phyloP scores from a whole-genome alignment of 2,797 vertebrate species.

The Sarcoramphus papa region DNA sequence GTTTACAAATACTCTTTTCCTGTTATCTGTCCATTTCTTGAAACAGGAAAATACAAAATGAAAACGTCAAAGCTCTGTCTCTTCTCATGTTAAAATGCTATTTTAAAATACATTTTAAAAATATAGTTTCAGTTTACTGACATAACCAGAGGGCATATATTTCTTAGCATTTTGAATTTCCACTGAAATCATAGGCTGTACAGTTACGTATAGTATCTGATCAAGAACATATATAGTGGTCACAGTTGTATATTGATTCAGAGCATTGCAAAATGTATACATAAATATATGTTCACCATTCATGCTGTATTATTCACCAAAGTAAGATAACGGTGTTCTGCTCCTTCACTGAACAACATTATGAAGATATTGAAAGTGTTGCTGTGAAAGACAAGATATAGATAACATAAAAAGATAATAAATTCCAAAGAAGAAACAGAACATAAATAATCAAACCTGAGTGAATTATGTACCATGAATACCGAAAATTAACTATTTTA shows the following conservation, averaged over 20 bases:
- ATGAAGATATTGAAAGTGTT: neutral
- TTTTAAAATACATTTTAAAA: neutral
- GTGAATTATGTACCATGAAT: neutral
- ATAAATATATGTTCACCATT: neutral
- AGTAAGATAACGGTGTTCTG: neutral
- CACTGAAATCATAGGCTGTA: neutral
- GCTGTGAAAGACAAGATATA: neutral
- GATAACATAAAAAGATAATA: neutral
- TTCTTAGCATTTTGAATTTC: neutral
- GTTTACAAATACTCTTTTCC: neutral
- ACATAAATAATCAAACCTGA: neutral
- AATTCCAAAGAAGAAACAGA: neutral
- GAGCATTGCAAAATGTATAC: neutral
- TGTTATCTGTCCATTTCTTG: neutral
- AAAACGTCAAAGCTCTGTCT: neutral
- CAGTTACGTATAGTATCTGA: neutral
- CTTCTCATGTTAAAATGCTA: neutral
- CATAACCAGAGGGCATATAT: neutral
- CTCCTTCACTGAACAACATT: neutral
- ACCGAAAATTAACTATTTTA: neutral
- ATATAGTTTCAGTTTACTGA: neutral
- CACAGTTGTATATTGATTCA: neutral
- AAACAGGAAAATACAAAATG: neutral
- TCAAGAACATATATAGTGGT: neutral
- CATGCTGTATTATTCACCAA: neutral